phyloP scores from a whole-genome alignment of 2,888 invertebrate species.

The Nephrotoma guestfalica region DNA sequence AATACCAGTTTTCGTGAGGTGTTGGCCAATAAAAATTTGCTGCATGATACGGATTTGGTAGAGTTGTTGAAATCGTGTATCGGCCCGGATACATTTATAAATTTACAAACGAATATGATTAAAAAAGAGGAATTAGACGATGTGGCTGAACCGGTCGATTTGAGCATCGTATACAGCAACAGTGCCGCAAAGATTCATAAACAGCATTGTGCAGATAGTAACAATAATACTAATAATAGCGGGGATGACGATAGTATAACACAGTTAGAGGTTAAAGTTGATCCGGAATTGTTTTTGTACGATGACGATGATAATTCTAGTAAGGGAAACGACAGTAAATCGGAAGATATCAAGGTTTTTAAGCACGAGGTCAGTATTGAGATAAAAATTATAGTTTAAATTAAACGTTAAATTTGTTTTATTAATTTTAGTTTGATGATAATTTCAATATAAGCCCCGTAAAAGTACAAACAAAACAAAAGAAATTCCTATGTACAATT shows the following conservation, averaged over 20 bases:
- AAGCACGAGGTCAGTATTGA: not conserved
- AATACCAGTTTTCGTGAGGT: slow-evolving; percentile 26
- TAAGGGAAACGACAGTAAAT: not conserved
- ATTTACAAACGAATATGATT: not conserved
- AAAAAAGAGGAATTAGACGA: not conserved
- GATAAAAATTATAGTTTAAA: not conserved
- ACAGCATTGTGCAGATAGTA: not conserved
- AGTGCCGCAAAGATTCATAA: not conserved
- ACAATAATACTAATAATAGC: slow-evolving; percentile 5
- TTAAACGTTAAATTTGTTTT: not conserved
- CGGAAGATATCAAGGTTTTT: slow-evolving; percentile 9
- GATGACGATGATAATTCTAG: slow-evolving; percentile 9
- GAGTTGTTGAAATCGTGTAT: slow-evolving; percentile 28
- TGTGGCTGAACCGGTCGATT: not conserved
- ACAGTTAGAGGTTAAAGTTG: slow-evolving; percentile 16
- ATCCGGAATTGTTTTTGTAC: slow-evolving; percentile 16
- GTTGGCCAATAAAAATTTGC: slow-evolving; percentile 26
- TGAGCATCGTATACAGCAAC: not conserved
- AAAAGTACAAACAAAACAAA: not conserved
- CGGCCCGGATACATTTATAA: slow-evolving; percentile 8
- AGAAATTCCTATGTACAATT: slow-evolving; percentile 31
- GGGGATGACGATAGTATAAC: slow-evolving; percentile 12
- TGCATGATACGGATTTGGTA: slow-evolving; percentile 29
- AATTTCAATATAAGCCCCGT: not conserved
- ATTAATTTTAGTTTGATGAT: not conserved